Conservation (phyloP, 1,140 invertebrate species). For the Bactericera cockerelli region DNA sequence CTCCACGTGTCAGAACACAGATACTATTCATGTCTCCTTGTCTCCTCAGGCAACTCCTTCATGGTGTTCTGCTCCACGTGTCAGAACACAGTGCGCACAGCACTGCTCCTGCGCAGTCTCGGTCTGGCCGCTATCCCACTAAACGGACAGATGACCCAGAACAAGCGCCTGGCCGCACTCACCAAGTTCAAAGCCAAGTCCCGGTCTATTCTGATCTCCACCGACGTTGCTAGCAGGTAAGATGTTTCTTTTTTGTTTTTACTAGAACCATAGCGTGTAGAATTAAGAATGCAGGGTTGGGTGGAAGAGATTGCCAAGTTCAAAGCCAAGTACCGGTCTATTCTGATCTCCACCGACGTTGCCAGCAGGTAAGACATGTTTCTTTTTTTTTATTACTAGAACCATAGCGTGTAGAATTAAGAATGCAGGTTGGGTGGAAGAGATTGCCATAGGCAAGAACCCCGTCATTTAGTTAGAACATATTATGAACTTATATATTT, state of each 20-base stretch:
- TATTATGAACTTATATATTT: no score
- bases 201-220: conserved; percentile 80
- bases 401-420: no score
- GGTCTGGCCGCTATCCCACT: conserved; percentile 85
- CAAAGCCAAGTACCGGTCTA: conserved; percentile 68
- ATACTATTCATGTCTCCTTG: no score
- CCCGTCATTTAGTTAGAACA: no score
- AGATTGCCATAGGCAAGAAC: no score
- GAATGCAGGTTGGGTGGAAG: no score
- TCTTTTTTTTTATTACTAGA: no score
- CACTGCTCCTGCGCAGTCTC: conserved; percentile 72
- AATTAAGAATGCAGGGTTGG: no score
- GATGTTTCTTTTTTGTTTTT: no score
- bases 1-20: no score
- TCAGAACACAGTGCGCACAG: conserved; percentile 73
- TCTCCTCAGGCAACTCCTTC: conserved; percentile 58
- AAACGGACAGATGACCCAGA: conserved; percentile 94
- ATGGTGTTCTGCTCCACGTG: conserved; percentile 97
- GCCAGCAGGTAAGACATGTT: conserved; percentile 78
- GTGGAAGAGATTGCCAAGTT: no score
- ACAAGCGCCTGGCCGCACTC: conserved; percentile 76
- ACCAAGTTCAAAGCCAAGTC: conserved; percentile 87
- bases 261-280: no score
- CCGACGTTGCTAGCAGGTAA: conserved; percentile 91
- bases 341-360: conserved; percentile 94